Conservation (phyloP, 1,140 invertebrate genomes). For the Colletes gigas region DNA sequence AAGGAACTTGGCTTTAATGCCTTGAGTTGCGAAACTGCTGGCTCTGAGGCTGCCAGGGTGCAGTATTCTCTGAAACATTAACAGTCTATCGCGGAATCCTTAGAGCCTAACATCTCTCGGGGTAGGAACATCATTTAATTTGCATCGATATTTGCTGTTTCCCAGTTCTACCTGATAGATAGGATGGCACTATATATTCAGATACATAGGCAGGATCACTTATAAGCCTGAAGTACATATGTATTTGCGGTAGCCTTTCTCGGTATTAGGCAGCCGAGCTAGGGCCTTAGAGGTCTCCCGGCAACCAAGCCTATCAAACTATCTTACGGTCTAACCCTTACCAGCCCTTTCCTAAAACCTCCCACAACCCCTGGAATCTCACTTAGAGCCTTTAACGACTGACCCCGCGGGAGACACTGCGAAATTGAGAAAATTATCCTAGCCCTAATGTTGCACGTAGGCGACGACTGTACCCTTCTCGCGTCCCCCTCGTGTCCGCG, state of each 20-base stretch:
- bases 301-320: constrained; percentile 81
- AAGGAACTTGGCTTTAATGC: neutral
- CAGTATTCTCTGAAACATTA: constrained; percentile 31
- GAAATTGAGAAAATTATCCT: constrained; percentile 82
- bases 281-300: constrained; percentile 77
- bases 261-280: constrained; percentile 69
- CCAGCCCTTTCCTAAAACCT: constrained; percentile 60
- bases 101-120: constrained; percentile 24
- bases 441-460: constrained; percentile 68
- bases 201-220: constrained; percentile 64
- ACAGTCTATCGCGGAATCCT: constrained; percentile 35
- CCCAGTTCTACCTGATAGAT: constrained; percentile 35
- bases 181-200: constrained; percentile 5
- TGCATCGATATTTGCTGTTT: constrained; percentile 47
- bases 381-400: constrained; percentile 79
- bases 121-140: constrained; percentile 45
- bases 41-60: neutral
- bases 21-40: neutral
- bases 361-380: constrained; percentile 76
- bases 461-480: constrained; percentile 72
- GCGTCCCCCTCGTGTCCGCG: constrained; percentile 47
- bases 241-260: constrained; percentile 68
- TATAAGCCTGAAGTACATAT: constrained; percentile 65
- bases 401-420: constrained; percentile 78
- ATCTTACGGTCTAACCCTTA: constrained; percentile 78